Conservation (phyloP, 2,888 invertebrate species). For the Agrotis segetum region DNA sequence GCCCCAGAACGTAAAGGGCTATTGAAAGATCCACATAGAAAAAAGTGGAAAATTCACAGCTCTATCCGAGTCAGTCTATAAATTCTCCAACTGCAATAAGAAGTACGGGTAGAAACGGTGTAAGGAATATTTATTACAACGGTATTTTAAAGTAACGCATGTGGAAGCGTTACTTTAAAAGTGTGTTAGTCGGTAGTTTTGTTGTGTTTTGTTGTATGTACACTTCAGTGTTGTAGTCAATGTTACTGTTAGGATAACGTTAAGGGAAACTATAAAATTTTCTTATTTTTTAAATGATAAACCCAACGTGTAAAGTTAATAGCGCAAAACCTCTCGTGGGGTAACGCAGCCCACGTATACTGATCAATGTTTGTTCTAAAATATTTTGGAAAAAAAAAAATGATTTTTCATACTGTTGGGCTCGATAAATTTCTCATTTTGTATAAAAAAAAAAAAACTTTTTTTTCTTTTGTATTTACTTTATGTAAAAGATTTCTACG, state of each 20-base stretch:
- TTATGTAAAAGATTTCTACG: too few relatives aligned
- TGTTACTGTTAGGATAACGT: constrained; percentile 11
- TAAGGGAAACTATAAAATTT: neutral
- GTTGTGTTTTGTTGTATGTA: too few relatives aligned
- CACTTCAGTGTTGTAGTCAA: constrained; percentile 15
- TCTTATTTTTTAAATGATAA: neutral
- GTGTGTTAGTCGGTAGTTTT: constrained; percentile 17
- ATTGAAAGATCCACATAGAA: neutral
- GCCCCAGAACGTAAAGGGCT: too few relatives aligned
- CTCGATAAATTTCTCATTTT: too few relatives aligned
- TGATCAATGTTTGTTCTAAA: too few relatives aligned
- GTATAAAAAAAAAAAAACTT: too few relatives aligned
- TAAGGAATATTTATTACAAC: constrained; percentile 28
- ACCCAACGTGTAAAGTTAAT: too few relatives aligned
- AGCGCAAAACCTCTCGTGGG: too few relatives aligned
- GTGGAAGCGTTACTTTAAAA: neutral
- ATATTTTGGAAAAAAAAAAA: too few relatives aligned
- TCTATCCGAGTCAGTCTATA: constrained; percentile 9
- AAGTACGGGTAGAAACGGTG: constrained; percentile 28
- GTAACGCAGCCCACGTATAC: too few relatives aligned
- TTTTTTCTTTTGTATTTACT: too few relatives aligned
- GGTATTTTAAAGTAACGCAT: constrained; percentile 5
- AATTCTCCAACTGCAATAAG: constrained; percentile 39
- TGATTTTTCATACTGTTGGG: too few relatives aligned
- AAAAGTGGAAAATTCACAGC: neutral